phyloP scores from a whole-genome alignment of 2,113 vertebrate species.

The Grus americana region DNA sequence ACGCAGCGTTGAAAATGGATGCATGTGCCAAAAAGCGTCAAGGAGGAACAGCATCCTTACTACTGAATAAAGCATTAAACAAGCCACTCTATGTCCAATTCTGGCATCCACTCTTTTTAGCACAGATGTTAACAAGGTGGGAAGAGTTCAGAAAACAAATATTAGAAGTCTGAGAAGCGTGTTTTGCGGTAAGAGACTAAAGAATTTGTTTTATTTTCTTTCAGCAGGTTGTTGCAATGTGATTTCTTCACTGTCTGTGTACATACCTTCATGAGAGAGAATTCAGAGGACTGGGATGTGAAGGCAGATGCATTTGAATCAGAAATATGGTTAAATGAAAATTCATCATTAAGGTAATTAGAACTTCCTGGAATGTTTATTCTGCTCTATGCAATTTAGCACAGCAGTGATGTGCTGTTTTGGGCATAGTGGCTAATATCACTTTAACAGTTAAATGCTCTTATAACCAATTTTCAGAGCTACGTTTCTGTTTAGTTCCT shows the following conservation, averaged over 20 bases:
- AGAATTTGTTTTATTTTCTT: not conserved
- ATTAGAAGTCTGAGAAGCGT: not conserved
- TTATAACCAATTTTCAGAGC: not conserved
- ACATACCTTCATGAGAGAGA: not conserved
- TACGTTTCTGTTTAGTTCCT: not conserved
- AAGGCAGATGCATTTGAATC: not conserved
- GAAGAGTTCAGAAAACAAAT: not conserved
- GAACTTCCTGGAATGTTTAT: not conserved
- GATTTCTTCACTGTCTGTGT: not conserved
- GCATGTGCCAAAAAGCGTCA: not conserved
- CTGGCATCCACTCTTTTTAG: not conserved
- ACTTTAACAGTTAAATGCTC: not conserved
- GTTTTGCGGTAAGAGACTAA: not conserved
- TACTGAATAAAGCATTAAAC: not conserved
- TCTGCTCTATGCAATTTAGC: not conserved
- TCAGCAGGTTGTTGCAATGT: not conserved
- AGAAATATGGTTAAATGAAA: not conserved
- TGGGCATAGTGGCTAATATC: not conserved
- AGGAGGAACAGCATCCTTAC: not conserved
- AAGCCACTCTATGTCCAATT: not conserved
- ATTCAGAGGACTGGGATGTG: not conserved
- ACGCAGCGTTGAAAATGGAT: not conserved
- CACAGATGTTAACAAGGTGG: constrained; percentile 2
- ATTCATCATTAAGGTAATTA: not conserved
- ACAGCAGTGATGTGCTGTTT: not conserved